Evolutionary conservation across 1,140 invertebrate species (phyloP).

Genomic region (Drosophila ambigua): DNA sequence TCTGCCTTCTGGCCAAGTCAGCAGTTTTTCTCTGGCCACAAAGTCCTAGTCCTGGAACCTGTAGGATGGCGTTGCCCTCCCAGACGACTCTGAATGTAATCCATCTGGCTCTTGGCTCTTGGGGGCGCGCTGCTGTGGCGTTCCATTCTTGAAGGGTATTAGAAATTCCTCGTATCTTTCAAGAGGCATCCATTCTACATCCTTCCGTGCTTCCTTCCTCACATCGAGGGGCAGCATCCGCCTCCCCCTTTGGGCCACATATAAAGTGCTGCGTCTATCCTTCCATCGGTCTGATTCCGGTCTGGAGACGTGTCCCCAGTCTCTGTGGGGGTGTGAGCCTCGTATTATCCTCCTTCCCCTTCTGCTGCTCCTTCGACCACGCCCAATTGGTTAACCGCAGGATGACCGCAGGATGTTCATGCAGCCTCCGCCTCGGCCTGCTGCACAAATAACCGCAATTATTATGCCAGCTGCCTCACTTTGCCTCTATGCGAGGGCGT

Average conservation of each 20-base stretch:
- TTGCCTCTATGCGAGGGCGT: constrained; percentile 10
- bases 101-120: too few species aligned
- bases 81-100: neutral
- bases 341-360: too few species aligned
- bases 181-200: neutral
- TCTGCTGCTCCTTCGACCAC: neutral
- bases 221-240: neutral
- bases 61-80: constrained; percentile 3
- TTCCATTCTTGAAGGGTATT: too few species aligned
- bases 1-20: constrained; percentile 39
- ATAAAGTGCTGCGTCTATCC: constrained; percentile 32
- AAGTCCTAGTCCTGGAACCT: constrained; percentile 14
- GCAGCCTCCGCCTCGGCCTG: constrained; percentile 59
- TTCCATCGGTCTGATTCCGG: constrained; percentile 41
- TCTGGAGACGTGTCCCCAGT: constrained; percentile 8
- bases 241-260: neutral
- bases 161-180: too few species aligned
- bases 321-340: constrained; percentile 16
- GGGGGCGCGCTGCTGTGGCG: too few species aligned
- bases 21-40: constrained; percentile 45
- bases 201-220: neutral
- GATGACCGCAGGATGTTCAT: constrained; percentile 70
- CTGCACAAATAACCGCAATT: constrained; percentile 72
- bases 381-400: constrained; percentile 61
- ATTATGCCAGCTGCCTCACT: constrained; percentile 56